phyloP scores from a whole-genome alignment of 2,113 vertebrate species.

The Hyaena hyaena region DNA sequence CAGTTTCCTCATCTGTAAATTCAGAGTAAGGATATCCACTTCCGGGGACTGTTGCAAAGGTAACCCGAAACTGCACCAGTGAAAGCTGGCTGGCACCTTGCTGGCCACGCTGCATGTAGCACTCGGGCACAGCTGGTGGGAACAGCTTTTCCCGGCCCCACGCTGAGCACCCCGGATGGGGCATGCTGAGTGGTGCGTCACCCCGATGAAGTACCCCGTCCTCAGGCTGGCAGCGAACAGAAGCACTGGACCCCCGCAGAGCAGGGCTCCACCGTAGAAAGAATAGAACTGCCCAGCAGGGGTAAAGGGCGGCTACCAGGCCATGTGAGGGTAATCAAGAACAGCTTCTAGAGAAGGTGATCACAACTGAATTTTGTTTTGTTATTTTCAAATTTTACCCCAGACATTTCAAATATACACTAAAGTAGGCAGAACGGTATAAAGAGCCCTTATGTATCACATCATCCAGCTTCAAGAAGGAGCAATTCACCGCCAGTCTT shows the following conservation, averaged over 20 bases:
- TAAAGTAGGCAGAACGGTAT: neutral
- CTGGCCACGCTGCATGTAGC: neutral
- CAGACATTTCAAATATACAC: neutral
- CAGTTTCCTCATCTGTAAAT: neutral
- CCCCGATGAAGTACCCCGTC: neutral
- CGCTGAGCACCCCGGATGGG: neutral
- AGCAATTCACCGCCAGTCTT: neutral
- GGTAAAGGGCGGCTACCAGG: neutral
- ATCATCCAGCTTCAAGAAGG: neutral
- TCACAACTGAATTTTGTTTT: neutral
- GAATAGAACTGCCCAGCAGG: neutral
- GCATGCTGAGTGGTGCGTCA: neutral
- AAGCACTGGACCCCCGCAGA: neutral
- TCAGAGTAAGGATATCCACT: neutral
- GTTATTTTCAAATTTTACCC: neutral
- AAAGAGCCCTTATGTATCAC: neutral
- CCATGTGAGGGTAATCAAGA: neutral
- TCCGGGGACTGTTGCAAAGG: neutral
- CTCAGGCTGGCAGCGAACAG: neutral
- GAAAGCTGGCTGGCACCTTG: neutral
- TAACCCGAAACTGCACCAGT: neutral
- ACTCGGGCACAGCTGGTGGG: neutral
- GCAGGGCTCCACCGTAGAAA: neutral
- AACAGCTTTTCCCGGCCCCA: neutral
- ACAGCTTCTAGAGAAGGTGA: neutral